Percentiles rank a stretch among this genome's conserved stretches.
Evolutionary conservation across 2,888 invertebrate species (phyloP).

Genomic region (Euspilapteryx auroguttella): DNA sequence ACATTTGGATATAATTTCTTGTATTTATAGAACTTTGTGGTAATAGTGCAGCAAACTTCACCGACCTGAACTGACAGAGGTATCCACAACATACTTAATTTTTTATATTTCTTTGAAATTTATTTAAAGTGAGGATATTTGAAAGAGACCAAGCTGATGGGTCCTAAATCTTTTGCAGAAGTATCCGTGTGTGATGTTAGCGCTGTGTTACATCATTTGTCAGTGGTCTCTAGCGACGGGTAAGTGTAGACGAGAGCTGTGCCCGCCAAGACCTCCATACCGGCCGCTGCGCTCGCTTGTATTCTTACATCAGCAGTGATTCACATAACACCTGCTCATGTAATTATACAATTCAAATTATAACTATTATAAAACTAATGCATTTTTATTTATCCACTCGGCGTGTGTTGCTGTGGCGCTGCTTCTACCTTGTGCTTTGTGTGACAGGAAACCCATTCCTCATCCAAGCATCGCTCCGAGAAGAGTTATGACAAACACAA

Average conservation of each 20-base stretch:
- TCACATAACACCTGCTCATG: no score
- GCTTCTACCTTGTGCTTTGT: conserved; percentile 65
- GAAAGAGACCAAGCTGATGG: conserved; percentile 61
- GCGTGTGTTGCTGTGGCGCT: conserved; percentile 63
- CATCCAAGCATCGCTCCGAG: conserved; percentile 58
- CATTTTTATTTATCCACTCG: conserved; percentile 57
- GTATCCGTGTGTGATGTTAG: conserved; percentile 69
- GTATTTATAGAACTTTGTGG: conserved; percentile 66
- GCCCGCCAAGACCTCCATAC: conserved; percentile 25
- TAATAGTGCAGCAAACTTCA: conserved; percentile 64
- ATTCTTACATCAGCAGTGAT: no score
- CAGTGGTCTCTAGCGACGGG: conserved; percentile 64
- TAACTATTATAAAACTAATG: conserved; percentile 43
- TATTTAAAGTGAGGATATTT: conserved; percentile 21
- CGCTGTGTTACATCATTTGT: conserved; percentile 67
- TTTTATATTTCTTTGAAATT: conserved; percentile 14
- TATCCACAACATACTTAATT: conserved; percentile 34
- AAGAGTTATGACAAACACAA: conserved; percentile 58
- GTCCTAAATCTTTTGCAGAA: conserved; percentile 82
- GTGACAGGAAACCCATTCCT: conserved; percentile 61
- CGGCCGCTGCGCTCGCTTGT: no score
- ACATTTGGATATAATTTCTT: conserved; percentile 62
- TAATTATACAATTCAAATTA: background rate
- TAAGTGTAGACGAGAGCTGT: conserved; percentile 65
- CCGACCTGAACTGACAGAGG: conserved; percentile 61